Conservation (phyloP, 2,888 invertebrate genomes). For the Oeneis ivallda region DNA sequence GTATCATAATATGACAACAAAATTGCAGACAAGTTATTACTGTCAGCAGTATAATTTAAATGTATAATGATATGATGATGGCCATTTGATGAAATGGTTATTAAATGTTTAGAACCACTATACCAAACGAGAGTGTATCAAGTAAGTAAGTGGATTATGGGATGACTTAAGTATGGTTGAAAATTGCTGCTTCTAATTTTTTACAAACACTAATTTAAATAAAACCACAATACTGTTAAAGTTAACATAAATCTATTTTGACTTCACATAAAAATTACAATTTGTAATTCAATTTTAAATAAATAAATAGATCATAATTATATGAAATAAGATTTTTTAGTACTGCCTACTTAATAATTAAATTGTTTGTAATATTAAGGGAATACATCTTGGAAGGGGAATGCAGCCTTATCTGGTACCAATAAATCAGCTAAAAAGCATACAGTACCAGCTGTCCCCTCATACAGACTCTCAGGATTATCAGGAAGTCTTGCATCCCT, state of each 20-base stretch:
- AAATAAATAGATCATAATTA: background rate
- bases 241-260: background rate
- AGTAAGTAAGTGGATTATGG: background rate
- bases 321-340: background rate
- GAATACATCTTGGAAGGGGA: constrained; percentile 92
- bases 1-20: constrained; percentile 48
- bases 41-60: constrained; percentile 52
- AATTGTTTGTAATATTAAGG: constrained; percentile 41
- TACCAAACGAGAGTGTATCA: background rate
- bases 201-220: background rate
- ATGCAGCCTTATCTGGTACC: constrained; percentile 87
- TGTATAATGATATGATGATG: constrained; percentile 32
- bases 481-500: constrained; percentile 88
- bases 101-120: constrained; percentile 13
- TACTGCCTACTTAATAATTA: background rate
- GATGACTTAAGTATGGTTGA: background rate
- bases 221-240: background rate
- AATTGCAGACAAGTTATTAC: constrained; percentile 53
- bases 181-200: background rate
- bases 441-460: constrained; percentile 92
- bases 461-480: constrained; percentile 90
- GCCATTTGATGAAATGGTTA: constrained; percentile 11
- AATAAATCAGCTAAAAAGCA: constrained; percentile 90
- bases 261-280: background rate
- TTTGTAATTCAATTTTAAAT: background rate